Evolutionary conservation across 2,113 vertebrate genomes (phyloP).

Genomic region (Oryctolagus cuniculus): mOryCun1.1 NC_091436.1:125847501-125848000

Average conservation of each 20-base stretch:
- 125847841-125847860: background rate
- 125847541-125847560: too few species aligned
- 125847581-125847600: too few species aligned
- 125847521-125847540: too few species aligned
- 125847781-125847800: background rate
- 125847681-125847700: background rate
- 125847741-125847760: background rate
- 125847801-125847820: background rate
- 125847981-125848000: background rate
- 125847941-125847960: background rate
- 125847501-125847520: too few species aligned
- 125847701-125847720: background rate
- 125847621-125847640: too few species aligned
- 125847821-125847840: background rate
- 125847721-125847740: background rate
- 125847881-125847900: background rate
- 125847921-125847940: background rate
- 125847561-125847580: too few species aligned
- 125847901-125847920: background rate
- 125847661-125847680: too few species aligned
- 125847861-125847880: conserved; percentile 4
- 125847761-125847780: background rate
- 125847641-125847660: too few species aligned
- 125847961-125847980: background rate
- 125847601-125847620: too few species aligned